Evolutionary conservation across 2,797 vertebrate species (phyloP).

Genomic region (Yasuhikotakia modesta): DNA sequence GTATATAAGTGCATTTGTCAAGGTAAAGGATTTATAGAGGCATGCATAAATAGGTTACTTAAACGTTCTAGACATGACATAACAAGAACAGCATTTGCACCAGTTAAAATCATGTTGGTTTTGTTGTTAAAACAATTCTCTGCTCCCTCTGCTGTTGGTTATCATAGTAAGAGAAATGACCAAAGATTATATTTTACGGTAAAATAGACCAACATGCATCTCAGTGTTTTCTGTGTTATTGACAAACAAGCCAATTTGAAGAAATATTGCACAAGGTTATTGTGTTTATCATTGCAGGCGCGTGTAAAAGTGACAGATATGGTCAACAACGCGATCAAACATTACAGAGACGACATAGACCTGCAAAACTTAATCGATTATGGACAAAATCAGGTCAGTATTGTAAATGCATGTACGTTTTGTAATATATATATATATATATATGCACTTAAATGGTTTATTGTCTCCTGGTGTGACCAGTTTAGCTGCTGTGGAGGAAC

Average conservation of each 20-base stretch:
- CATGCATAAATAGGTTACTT: not conserved
- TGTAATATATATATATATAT: too few relatives aligned
- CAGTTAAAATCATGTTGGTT: not conserved
- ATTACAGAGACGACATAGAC: slow-evolving; percentile 92
- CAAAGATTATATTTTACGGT: too few relatives aligned
- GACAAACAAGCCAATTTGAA: not conserved
- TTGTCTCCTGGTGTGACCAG: slow-evolving; percentile 74
- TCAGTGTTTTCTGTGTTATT: not conserved
- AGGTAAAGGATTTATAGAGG: slow-evolving; percentile 8
- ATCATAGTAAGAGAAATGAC: too few relatives aligned
- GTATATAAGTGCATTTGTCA: not conserved
- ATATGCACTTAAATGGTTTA: not conserved
- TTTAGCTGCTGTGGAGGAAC: slow-evolving; percentile 90
- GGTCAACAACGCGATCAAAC: slow-evolving; percentile 83
- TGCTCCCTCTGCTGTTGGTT: slow-evolving; percentile 55
- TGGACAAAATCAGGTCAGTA: slow-evolving; percentile 87
- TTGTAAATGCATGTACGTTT: not conserved
- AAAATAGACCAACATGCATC: too few relatives aligned
- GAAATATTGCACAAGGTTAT: not conserved
- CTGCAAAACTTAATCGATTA: slow-evolving; percentile 96
- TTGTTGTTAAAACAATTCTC: not conserved
- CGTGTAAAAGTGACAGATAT: slow-evolving; percentile 85
- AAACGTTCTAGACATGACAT: not conserved
- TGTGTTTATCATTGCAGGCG: slow-evolving; percentile 71
- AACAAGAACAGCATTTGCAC: not conserved